Conservation (phyloP, 2,797 vertebrate genomes). For the Dryobates pubescens region DNA sequence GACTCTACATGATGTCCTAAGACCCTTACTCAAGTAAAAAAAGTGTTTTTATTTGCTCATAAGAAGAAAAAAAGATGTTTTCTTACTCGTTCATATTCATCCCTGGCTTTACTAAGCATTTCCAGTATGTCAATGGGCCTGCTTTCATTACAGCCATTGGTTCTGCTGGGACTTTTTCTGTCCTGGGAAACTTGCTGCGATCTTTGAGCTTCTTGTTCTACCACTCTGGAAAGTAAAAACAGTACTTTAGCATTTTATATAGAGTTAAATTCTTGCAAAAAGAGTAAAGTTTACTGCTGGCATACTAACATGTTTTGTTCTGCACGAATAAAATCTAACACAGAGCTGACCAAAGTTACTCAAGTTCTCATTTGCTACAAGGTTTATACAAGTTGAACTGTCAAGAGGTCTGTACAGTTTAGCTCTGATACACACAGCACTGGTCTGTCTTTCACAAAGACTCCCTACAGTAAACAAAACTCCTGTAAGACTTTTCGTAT, state of each 20-base stretch:
- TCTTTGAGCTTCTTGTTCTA: constrained; percentile 89
- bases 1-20: not conserved
- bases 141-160: constrained; percentile 85
- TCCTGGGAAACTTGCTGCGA: constrained; percentile 84
- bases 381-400: not conserved
- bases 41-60: not conserved
- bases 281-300: not conserved
- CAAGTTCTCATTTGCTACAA: not conserved
- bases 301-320: not conserved
- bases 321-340: not conserved
- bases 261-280: not conserved
- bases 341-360: not conserved
- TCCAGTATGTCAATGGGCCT: constrained; percentile 92
- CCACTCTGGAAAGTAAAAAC: constrained; percentile 81
- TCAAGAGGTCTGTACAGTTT: not conserved
- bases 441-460: not conserved
- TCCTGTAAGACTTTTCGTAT: not conserved
- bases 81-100: constrained; percentile 94
- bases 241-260: not conserved
- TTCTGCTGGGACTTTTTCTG: constrained; percentile 79
- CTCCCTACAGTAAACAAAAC: not conserved
- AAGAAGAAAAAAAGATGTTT: not conserved
- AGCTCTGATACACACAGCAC: not conserved
- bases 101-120: constrained; percentile 96
- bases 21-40: not conserved